Conservation (phyloP, 2,888 invertebrate species). For the Leucania comma region DNA sequence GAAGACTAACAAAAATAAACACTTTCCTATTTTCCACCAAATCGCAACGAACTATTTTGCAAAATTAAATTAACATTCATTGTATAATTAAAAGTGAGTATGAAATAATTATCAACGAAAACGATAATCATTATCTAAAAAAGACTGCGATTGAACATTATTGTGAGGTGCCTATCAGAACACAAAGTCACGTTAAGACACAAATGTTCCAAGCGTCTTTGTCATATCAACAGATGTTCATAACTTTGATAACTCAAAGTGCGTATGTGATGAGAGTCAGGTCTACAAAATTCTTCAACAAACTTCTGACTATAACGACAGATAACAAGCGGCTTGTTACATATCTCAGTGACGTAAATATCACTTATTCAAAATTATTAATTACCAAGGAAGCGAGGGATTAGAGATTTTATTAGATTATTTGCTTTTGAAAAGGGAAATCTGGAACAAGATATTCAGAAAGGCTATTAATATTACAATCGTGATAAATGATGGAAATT, state of each 20-base stretch:
- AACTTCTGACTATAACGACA: conserved; percentile 37
- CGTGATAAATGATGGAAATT: conserved; percentile 45
- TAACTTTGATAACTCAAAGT: conserved; percentile 45
- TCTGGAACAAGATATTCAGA: conserved; percentile 41
- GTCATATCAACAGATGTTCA: conserved; percentile 40
- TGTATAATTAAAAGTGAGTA: neutral
- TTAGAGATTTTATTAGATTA: conserved; percentile 51
- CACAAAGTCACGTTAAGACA: conserved; percentile 40
- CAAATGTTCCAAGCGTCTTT: conserved; percentile 24
- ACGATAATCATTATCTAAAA: conserved; percentile 42
- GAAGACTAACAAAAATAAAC: neutral
- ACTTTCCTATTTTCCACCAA: too few species aligned
- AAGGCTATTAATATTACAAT: conserved; percentile 52
- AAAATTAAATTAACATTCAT: conserved; percentile 1
- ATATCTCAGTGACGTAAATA: conserved; percentile 54
- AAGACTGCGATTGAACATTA: conserved; percentile 32
- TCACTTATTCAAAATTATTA: conserved; percentile 50
- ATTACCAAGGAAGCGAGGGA: conserved; percentile 36
- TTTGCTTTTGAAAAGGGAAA: conserved; percentile 30
- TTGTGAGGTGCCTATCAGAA: conserved; percentile 26
- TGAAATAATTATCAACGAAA: conserved; percentile 26
- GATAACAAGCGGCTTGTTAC: conserved; percentile 49
- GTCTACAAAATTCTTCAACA: conserved; percentile 44
- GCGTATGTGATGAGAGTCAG: conserved; percentile 53
- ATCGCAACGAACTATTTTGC: neutral